Evolutionary conservation across 2,888 invertebrate species (phyloP).

Genomic region (Amblyjoppa proteus): DNA sequence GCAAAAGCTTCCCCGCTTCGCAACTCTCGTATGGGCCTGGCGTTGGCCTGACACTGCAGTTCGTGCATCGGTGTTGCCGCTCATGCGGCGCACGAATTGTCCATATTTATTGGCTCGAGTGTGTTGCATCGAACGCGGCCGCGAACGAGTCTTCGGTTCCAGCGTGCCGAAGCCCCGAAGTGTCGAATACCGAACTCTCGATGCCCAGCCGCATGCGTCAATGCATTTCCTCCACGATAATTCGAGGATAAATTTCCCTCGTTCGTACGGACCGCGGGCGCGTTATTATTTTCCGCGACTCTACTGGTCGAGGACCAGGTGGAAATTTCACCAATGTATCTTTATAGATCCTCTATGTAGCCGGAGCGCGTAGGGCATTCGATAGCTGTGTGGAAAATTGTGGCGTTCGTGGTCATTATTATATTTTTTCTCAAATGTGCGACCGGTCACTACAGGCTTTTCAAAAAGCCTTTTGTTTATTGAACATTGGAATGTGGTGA

Average conservation of each 20-base stretch:
- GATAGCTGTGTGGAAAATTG: background rate
- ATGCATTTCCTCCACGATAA: conserved; percentile 76
- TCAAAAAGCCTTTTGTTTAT: background rate
- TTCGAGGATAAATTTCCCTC: conserved; percentile 81
- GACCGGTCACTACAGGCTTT: background rate
- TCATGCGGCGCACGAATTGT: conserved; percentile 73
- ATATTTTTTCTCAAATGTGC: background rate
- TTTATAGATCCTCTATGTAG: conserved; percentile 12
- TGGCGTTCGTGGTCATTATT: conserved; percentile 10
- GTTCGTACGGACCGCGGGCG: conserved; percentile 68
- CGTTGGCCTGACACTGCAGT: conserved; percentile 42
- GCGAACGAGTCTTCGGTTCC: conserved; percentile 21
- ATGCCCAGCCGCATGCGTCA: conserved; percentile 56
- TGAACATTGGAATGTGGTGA: background rate
- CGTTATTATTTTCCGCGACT: conserved; percentile 76
- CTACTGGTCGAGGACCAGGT: conserved; percentile 30
- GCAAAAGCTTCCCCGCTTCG: conserved; percentile 57
- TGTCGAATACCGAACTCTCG: conserved; percentile 3
- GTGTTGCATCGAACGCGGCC: conserved; percentile 51
- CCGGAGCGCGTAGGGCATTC: background rate
- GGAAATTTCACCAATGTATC: conserved; percentile 7
- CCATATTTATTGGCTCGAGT: conserved; percentile 70
- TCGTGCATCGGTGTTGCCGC: conserved; percentile 57
- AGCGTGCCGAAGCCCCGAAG: background rate
- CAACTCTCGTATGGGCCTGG: conserved; percentile 1